Conservation (phyloP, 1,140 invertebrate genomes). For the Ips typographus region DNA sequence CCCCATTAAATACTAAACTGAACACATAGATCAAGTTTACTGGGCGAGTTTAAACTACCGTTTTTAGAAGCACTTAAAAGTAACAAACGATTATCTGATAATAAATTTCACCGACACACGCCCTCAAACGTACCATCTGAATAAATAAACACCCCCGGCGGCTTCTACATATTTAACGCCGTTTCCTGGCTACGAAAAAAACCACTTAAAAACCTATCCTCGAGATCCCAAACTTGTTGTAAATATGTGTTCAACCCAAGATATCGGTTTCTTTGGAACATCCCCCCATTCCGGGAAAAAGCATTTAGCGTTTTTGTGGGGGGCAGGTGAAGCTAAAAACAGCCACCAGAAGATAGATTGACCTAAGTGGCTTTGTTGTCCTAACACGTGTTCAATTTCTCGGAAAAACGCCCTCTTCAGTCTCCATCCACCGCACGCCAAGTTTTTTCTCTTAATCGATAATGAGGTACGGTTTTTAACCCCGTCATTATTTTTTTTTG, state of each 20-base stretch:
- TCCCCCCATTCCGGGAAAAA: constrained; percentile 30
- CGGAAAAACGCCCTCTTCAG: constrained; percentile 13
- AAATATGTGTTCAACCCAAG: constrained; percentile 38
- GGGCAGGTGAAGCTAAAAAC: constrained; percentile 40
- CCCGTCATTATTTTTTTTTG: background rate
- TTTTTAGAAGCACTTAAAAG: too few relatives aligned
- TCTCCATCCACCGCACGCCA: background rate
- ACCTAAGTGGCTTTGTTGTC: constrained; percentile 37
- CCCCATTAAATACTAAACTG: too few relatives aligned
- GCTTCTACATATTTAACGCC: constrained; percentile 24
- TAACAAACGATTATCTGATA: too few relatives aligned
- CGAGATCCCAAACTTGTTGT: constrained; percentile 31
- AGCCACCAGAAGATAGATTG: constrained; percentile 35
- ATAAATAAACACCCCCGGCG: constrained; percentile 9
- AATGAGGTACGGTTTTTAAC: background rate
- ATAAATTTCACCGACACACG: background rate
- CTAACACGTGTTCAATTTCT: constrained; percentile 33
- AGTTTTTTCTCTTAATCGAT: too few relatives aligned
- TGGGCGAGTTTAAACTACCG: too few relatives aligned
- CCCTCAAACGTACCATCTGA: constrained; percentile 3
- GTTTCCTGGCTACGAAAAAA: constrained; percentile 24
- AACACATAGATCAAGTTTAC: too few relatives aligned
- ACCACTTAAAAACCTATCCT: constrained; percentile 30
- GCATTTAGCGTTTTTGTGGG: constrained; percentile 37
- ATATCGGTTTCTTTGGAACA: constrained; percentile 32